Evolutionary conservation across 92 coral and sea anemone species (phyloP).

Genomic region (Palythoa grandis): DNA sequence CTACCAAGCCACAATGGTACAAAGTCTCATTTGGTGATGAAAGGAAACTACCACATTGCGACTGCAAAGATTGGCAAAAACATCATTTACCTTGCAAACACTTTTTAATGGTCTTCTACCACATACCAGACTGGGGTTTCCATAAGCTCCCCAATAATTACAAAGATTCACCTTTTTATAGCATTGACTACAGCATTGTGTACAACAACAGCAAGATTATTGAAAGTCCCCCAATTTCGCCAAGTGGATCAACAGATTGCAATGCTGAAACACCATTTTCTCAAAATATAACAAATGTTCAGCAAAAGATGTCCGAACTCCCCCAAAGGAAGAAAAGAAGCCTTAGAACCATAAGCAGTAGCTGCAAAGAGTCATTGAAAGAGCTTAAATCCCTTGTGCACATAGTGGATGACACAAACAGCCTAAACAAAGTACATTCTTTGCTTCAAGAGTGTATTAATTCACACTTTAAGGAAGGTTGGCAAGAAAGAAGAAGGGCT

Average conservation of each 20-base stretch:
- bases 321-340: slow-evolving; percentile 27
- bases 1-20: background rate
- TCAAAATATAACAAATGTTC: background rate
- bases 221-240: slow-evolving; percentile 5
- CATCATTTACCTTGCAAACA: slow-evolving; percentile 63
- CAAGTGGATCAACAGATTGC: background rate
- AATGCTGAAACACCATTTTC: background rate
- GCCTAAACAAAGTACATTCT: background rate
- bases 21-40: slow-evolving; percentile 51
- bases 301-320: slow-evolving; percentile 28
- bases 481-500: slow-evolving; percentile 3
- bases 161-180: slow-evolving; percentile 48
- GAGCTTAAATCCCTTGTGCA: background rate
- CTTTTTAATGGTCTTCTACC: slow-evolving; percentile 42
- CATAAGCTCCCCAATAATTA: slow-evolving; percentile 43
- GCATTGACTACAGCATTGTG: slow-evolving; percentile 39
- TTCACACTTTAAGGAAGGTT: background rate
- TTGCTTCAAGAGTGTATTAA: slow-evolving; percentile 4
- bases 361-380: slow-evolving; percentile 45
- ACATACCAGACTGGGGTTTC: slow-evolving; percentile 39
- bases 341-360: slow-evolving; percentile 38
- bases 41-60: slow-evolving; percentile 38
- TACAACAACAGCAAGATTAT: background rate
- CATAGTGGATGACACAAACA: background rate
- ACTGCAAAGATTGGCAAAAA: slow-evolving; percentile 58